Evolutionary conservation across 2,888 invertebrate genomes (phyloP).

Genomic region (Cerastoderma edule): DNA sequence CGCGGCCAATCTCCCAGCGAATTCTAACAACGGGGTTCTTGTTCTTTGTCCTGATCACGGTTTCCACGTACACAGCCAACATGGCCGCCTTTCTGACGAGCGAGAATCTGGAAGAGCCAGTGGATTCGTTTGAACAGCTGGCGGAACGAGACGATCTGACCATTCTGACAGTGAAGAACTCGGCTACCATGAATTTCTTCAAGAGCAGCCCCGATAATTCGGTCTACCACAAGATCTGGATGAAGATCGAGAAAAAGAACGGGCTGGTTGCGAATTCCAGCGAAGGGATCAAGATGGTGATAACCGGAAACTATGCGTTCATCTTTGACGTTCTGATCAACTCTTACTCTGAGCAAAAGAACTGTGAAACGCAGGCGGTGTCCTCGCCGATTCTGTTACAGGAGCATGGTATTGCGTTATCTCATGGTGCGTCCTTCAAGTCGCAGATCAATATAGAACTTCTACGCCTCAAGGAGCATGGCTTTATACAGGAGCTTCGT

Average conservation of each 20-base stretch:
- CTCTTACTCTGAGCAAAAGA: slow-evolving; percentile 68
- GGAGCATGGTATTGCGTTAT: slow-evolving; percentile 78
- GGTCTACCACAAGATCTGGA: slow-evolving; percentile 65
- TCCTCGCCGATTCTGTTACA: slow-evolving; percentile 74
- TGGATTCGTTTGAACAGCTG: slow-evolving; percentile 70
- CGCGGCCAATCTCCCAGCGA: slow-evolving; percentile 72
- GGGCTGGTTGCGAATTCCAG: slow-evolving; percentile 60
- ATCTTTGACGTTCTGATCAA: slow-evolving; percentile 78
- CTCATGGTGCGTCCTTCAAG: slow-evolving; percentile 71
- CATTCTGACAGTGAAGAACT: slow-evolving; percentile 70
- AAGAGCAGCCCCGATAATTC: slow-evolving; percentile 55
- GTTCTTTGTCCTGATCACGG: slow-evolving; percentile 79
- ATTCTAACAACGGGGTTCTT: slow-evolving; percentile 77
- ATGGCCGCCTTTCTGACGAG: slow-evolving; percentile 80
- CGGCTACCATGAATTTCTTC: slow-evolving; percentile 76
- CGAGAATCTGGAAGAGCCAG: slow-evolving; percentile 70
- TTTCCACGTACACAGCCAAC: slow-evolving; percentile 79
- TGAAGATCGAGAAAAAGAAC: slow-evolving; percentile 48
- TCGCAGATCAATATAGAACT: slow-evolving; percentile 75
- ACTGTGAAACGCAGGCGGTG: slow-evolving; percentile 71
- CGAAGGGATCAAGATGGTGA: slow-evolving; percentile 52
- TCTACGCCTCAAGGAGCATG: slow-evolving; percentile 71
- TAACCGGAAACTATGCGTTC: slow-evolving; percentile 65
- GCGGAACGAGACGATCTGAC: slow-evolving; percentile 61
- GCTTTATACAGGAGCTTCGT: slow-evolving; percentile 65